A percentile compares a stretch with the other conserved stretches of the same genome.
Evolutionary conservation across 1,140 invertebrate genomes (phyloP).

Genomic region (Drosophila burlai): DNA sequence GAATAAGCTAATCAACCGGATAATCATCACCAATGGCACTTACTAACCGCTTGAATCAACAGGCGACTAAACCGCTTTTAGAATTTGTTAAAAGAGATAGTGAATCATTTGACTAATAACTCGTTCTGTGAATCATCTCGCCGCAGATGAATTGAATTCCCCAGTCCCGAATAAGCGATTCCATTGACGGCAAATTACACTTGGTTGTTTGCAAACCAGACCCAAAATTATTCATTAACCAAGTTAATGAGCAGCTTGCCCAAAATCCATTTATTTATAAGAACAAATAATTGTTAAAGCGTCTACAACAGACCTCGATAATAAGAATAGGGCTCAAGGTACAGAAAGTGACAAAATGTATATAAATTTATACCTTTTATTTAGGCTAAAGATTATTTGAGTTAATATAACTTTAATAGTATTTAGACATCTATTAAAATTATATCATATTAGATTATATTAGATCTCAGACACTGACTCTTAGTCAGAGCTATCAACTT

Average conservation of each 20-base stretch:
- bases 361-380: background rate
- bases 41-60: slow-evolving; percentile 7
- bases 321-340: background rate
- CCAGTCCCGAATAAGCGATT: background rate
- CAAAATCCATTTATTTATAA: slow-evolving; percentile 16
- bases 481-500: background rate
- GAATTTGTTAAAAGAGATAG: slow-evolving; percentile 15
- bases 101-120: slow-evolving; percentile 36
- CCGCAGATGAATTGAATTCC: slow-evolving; percentile 26
- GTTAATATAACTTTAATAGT: no score
- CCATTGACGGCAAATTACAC: slow-evolving; percentile 18
- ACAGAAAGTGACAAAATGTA: background rate
- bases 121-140: slow-evolving; percentile 35
- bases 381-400: background rate
- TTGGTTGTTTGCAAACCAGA: slow-evolving; percentile 16
- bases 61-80: background rate
- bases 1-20: background rate
- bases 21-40: background rate
- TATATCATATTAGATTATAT: background rate
- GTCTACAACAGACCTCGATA: background rate
- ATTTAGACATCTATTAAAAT: background rate
- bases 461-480: background rate
- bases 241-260: slow-evolving; percentile 28
- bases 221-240: slow-evolving; percentile 8
- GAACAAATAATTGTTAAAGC: slow-evolving; percentile 15